phyloP scores from a whole-genome alignment of 2,113 vertebrate species.

The Zosterops hypoxanthus region DNA sequence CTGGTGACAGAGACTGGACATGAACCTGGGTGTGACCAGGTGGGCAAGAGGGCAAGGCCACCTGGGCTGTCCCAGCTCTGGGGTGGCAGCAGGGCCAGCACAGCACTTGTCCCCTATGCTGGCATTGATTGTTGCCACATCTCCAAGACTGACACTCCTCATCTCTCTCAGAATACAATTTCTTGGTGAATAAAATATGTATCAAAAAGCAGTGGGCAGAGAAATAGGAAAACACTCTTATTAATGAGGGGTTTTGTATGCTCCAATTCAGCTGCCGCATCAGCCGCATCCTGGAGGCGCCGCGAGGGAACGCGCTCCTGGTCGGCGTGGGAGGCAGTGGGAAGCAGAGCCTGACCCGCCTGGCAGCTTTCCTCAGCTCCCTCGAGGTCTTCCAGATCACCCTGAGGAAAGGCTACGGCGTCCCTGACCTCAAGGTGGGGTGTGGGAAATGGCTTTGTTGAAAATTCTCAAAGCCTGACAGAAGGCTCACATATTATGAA shows the following conservation, averaged over 20 bases:
- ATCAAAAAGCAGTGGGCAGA: neutral
- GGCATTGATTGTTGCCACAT: neutral
- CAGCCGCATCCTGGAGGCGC: conserved; percentile 90
- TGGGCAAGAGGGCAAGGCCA: neutral
- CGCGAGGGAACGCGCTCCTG: conserved; percentile 88
- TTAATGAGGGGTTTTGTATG: neutral
- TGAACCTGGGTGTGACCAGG: neutral
- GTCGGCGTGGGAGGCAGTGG: conserved; percentile 93
- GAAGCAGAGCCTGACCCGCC: conserved; percentile 94
- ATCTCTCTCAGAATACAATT: neutral
- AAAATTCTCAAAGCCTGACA: too few relatives aligned
- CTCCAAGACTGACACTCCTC: neutral
- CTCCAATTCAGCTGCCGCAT: conserved; percentile 84
- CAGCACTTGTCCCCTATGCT: neutral
- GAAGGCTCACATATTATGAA: too few relatives aligned
- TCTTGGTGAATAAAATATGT: neutral
- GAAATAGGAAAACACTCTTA: neutral
- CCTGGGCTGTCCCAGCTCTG: neutral
- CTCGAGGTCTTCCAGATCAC: conserved; percentile 97
- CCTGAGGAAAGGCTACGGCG: conserved; percentile 86
- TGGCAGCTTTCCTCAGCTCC: conserved; percentile 92
- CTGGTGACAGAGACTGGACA: neutral
- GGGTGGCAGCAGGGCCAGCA: neutral
- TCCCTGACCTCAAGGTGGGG: conserved; percentile 90
- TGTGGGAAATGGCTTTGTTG: too few relatives aligned